Percentiles rank a stretch among this genome's conserved stretches.
phyloP scores from a whole-genome alignment of 2,113 vertebrate species.

The Corythoichthys haematopterus region DNA sequence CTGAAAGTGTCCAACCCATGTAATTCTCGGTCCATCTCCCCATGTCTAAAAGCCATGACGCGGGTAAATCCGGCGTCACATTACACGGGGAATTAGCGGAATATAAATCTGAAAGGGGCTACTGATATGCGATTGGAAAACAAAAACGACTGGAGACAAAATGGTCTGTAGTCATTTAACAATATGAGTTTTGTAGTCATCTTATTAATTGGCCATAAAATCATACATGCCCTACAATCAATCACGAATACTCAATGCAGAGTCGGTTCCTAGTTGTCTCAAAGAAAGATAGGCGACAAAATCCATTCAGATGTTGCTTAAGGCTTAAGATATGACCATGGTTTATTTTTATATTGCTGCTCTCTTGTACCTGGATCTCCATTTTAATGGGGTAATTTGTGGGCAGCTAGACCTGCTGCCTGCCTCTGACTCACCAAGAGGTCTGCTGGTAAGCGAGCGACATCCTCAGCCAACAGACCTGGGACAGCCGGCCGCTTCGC shows the following conservation, averaged over 20 bases:
- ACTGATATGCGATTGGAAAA: no score
- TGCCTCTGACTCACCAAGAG: constrained; percentile 24
- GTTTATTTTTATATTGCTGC: constrained; percentile 57
- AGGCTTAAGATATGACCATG: constrained; percentile 58
- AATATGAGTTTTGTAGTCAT: no score
- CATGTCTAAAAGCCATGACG: no score
- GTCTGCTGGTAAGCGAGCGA: constrained; percentile 29
- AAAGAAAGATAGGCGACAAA: constrained; percentile 12
- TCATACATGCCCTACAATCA: background rate
- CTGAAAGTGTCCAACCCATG: no score
- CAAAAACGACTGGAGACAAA: no score
- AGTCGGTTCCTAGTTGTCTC: constrained; percentile 7
- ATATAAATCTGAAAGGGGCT: no score
- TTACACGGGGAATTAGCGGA: no score
- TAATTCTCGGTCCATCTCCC: no score
- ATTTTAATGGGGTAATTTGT: constrained; percentile 71
- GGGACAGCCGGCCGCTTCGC: constrained; percentile 37
- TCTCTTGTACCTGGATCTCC: constrained; percentile 66
- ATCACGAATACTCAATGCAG: constrained; percentile 4
- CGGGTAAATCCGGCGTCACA: no score
- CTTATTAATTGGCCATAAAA: background rate
- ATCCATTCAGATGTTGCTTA: constrained; percentile 46
- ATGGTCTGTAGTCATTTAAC: no score
- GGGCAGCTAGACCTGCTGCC: constrained; percentile 19
- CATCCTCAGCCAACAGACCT: constrained; percentile 32